phyloP scores from a whole-genome alignment of 2,113 vertebrate genomes.

The Piaya cayana region DNA sequence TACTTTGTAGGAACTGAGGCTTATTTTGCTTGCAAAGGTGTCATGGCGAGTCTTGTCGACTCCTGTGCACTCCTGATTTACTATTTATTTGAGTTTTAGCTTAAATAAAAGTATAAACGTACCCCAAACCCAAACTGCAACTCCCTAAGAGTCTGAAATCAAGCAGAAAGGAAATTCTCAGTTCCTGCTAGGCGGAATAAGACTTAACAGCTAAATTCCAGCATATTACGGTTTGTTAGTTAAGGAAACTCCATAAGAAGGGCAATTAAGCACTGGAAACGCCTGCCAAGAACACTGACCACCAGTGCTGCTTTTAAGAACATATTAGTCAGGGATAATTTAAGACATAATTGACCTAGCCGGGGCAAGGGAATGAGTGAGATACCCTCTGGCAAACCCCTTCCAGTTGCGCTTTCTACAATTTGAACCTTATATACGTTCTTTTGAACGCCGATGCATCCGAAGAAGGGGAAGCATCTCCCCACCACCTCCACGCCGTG shows the following conservation, averaged over 20 bases:
- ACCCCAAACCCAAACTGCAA: background rate
- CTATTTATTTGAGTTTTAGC: background rate
- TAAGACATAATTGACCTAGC: background rate
- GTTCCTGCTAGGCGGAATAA: background rate
- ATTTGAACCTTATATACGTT: background rate
- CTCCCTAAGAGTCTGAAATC: background rate
- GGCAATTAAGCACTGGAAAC: background rate
- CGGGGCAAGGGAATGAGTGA: accelerated
- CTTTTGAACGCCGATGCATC: background rate
- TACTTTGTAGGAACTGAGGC: background rate
- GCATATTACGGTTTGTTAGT: background rate
- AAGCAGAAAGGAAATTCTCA: background rate
- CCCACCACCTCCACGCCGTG: background rate
- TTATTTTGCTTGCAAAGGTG: background rate
- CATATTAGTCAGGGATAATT: background rate
- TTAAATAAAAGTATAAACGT: background rate
- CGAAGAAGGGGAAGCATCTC: background rate
- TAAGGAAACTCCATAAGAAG: background rate
- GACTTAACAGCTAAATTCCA: background rate
- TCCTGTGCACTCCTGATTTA: background rate
- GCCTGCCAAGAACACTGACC: background rate
- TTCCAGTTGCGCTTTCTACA: background rate
- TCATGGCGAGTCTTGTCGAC: background rate
- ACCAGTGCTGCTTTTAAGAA: background rate
- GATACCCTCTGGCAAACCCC: background rate